Percentiles rank a stretch among this genome's conserved stretches.
Evolutionary conservation across 2,797 vertebrate species (phyloP).

Genomic region (Babyrousa celebensis): DNA sequence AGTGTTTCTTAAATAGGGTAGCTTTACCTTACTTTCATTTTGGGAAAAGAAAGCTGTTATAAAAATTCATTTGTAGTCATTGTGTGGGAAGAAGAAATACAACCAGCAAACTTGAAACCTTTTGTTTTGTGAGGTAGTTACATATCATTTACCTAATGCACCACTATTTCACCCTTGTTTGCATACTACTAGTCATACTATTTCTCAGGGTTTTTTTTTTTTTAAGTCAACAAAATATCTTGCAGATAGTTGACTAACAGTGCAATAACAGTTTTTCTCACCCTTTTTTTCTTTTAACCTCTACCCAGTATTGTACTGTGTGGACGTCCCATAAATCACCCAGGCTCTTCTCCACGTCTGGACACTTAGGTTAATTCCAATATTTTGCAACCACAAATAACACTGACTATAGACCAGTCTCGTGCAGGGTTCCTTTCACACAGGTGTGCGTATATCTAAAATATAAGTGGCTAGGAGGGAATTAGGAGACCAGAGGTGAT

Average conservation of each 20-base stretch:
- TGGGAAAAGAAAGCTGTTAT: neutral
- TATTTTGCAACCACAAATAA: neutral
- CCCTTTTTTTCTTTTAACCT: neutral
- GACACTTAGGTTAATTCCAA: neutral
- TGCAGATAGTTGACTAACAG: neutral
- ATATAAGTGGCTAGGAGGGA: neutral
- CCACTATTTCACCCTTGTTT: neutral
- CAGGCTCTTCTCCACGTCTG: too few relatives aligned
- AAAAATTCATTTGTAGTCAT: neutral
- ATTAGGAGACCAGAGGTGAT: neutral
- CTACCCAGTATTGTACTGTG: too few relatives aligned
- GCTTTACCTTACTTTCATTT: slow-evolving; percentile 12
- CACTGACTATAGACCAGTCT: neutral
- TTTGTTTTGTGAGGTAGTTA: neutral
- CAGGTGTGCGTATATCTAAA: neutral
- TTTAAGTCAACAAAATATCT: neutral
- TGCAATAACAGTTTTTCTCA: neutral
- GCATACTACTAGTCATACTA: neutral
- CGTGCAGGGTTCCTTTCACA: neutral
- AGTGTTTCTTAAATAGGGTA: neutral
- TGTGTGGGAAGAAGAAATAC: neutral
- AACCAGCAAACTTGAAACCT: neutral
- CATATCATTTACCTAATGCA: neutral
- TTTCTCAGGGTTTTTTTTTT: neutral
- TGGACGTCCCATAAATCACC: neutral